Percentiles rank a stretch among this genome's conserved stretches.
phyloP scores from a whole-genome alignment of 1,140 invertebrate species.

The Cepaea nemoralis region DNA sequence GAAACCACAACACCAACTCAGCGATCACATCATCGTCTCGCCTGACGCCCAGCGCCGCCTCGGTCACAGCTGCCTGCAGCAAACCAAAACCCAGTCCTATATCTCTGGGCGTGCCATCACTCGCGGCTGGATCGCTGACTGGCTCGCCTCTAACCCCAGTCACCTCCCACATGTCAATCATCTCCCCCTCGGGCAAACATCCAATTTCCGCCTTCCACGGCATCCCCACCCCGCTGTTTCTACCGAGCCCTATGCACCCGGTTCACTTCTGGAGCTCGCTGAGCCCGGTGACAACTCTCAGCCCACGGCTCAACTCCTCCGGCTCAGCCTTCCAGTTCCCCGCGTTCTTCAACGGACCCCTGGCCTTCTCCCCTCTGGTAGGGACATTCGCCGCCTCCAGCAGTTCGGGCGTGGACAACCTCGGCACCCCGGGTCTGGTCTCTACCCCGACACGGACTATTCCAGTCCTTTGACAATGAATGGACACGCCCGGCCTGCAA shows the following conservation, averaged over 20 bases:
- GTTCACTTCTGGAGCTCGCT: constrained; percentile 69
- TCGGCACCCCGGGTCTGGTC: constrained; percentile 48
- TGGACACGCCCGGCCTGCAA: not conserved
- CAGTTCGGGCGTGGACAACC: constrained; percentile 34
- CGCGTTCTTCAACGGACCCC: constrained; percentile 49
- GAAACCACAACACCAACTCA: constrained; percentile 21
- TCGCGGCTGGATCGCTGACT: constrained; percentile 23
- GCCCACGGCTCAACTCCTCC: constrained; percentile 52
- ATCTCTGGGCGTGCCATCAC: constrained; percentile 43
- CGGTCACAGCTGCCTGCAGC: constrained; percentile 14
- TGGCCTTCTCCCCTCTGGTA: constrained; percentile 57
- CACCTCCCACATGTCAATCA: constrained; percentile 43
- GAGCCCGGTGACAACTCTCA: constrained; percentile 62
- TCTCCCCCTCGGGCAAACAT: constrained; percentile 48
- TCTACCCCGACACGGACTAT: constrained; percentile 48
- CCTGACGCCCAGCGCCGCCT: constrained; percentile 16
- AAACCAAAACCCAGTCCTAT: constrained; percentile 59
- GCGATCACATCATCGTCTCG: constrained; percentile 24
- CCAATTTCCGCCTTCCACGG: constrained; percentile 41
- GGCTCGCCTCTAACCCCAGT: constrained; percentile 35
- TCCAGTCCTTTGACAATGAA: constrained; percentile 49
- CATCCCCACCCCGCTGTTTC: constrained; percentile 57
- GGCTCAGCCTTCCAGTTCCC: constrained; percentile 65
- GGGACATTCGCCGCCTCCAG: constrained; percentile 33
- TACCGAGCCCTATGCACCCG: constrained; percentile 61